These are phyloP conservation scores for Cyprinodon diabolis DNA, from an alignment of 2,797 vertebrate genomes.

Conservation along the genomic window DNA sequence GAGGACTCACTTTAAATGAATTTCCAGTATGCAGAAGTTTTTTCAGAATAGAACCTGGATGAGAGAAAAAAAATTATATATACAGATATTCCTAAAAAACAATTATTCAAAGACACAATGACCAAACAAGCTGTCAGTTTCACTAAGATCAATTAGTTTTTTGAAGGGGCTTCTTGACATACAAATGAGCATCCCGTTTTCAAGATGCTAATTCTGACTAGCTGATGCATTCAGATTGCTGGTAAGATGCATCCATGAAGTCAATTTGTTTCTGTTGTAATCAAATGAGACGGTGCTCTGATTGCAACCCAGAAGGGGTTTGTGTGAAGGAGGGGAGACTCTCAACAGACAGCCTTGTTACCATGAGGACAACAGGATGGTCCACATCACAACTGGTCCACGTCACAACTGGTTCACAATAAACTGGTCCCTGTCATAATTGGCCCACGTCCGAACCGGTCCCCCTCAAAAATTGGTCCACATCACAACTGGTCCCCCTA, in stretches of 20 bases:
- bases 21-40: constrained; percentile 99
- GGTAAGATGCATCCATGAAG: constrained; percentile 46
- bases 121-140: constrained; percentile 14
- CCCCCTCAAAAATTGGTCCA: too few species aligned
- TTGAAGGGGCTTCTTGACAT: constrained; percentile 53
- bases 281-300: constrained; percentile 65
- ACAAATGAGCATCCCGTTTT: constrained; percentile 40
- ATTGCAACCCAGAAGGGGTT: constrained; percentile 50
- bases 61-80: constrained; percentile 18
- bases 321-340: constrained; percentile 10
- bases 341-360: constrained; percentile 26
- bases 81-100: not conserved
- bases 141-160: constrained; percentile 57
- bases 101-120: constrained; percentile 15
- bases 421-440: too few species aligned
- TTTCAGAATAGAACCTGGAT: constrained; percentile 95
- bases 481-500: too few species aligned
- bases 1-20: constrained; percentile 89
- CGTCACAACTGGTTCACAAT: too few species aligned
- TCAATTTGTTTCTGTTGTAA: constrained; percentile 57
- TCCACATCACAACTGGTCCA: not conserved
- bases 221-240: constrained; percentile 19
- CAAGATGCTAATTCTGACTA: constrained; percentile 65
- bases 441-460: too few species aligned
- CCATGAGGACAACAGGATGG: constrained; percentile 3